Percentiles rank a stretch among this genome's conserved stretches.
Conservation (phyloP, 2,113 vertebrate species). For the Prolemur simus region DNA sequence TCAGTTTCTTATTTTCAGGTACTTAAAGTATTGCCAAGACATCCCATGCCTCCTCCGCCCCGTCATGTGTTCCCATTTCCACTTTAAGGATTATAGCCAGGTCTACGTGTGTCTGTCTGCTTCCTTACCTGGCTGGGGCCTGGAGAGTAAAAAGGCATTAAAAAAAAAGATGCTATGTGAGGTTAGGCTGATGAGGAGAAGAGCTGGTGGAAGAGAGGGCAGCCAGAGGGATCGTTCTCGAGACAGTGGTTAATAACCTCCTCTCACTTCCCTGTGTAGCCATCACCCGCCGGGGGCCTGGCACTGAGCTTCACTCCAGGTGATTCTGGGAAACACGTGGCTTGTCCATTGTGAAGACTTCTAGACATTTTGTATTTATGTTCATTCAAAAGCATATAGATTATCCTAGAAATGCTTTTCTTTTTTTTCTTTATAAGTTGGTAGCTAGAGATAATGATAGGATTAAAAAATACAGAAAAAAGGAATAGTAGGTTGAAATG, state of each 20-base stretch:
- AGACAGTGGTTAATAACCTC: background rate
- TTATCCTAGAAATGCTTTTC: background rate
- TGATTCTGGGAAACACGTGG: background rate
- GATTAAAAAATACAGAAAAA: background rate
- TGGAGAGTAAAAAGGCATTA: background rate
- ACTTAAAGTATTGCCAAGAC: background rate
- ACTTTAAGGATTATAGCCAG: background rate
- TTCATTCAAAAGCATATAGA: background rate
- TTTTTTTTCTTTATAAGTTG: background rate
- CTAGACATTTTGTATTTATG: background rate
- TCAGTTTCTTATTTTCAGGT: constrained; percentile 36
- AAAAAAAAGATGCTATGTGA: fast-evolving
- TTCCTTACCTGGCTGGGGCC: background rate
- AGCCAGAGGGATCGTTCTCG: background rate
- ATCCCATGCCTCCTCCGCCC: fast-evolving
- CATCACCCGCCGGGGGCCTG: background rate
- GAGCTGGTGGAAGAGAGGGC: background rate
- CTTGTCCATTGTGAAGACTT: background rate
- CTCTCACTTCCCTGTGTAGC: background rate
- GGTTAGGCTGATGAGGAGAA: background rate
- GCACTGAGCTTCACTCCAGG: background rate
- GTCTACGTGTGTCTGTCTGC: background rate
- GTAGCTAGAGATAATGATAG: background rate
- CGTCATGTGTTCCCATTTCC: background rate
- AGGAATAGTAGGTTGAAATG: background rate